phyloP scores from a whole-genome alignment of 1,140 invertebrate species.

The Eupeodes corollae region DNA sequence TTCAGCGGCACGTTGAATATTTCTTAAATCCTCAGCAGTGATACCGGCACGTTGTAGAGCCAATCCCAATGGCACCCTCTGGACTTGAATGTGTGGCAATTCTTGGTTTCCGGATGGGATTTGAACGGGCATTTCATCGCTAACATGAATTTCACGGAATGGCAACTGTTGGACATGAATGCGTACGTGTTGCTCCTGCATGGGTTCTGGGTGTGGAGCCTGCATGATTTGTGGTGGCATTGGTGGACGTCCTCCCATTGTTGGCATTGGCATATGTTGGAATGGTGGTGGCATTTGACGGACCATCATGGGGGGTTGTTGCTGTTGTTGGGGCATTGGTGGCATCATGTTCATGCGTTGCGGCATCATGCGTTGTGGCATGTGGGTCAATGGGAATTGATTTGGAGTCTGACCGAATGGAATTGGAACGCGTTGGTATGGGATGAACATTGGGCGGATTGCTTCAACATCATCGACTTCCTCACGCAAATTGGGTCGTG shows the following conservation, averaged over 20 bases:
- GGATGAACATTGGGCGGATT: constrained; percentile 33
- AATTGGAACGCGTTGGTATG: constrained; percentile 33
- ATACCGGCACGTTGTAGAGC: constrained; percentile 41
- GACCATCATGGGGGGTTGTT: constrained; percentile 18
- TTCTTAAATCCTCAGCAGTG: constrained; percentile 47
- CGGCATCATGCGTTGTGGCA: constrained; percentile 36
- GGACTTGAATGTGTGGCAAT: constrained; percentile 14
- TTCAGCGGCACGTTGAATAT: constrained; percentile 43
- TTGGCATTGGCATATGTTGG: constrained; percentile 26
- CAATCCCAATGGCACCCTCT: constrained; percentile 32
- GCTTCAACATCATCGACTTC: constrained; percentile 23
- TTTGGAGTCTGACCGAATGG: constrained; percentile 34
- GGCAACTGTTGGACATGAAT: constrained; percentile 36
- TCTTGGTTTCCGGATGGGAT: constrained; percentile 16
- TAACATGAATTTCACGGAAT: constrained; percentile 29
- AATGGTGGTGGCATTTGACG: constrained; percentile 26
- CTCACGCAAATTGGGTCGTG: constrained; percentile 18
- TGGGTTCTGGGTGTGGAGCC: constrained; percentile 32
- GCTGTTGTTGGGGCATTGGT: constrained; percentile 15
- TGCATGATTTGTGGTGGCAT: constrained; percentile 37
- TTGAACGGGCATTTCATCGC: constrained; percentile 31
- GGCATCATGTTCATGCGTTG: constrained; percentile 12
- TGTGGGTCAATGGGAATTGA: constrained; percentile 33
- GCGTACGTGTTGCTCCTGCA: constrained; percentile 27
- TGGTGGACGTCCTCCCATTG: constrained; percentile 18